phyloP scores from a whole-genome alignment of 2,888 invertebrate genomes.

The Chirona hameri region DNA sequence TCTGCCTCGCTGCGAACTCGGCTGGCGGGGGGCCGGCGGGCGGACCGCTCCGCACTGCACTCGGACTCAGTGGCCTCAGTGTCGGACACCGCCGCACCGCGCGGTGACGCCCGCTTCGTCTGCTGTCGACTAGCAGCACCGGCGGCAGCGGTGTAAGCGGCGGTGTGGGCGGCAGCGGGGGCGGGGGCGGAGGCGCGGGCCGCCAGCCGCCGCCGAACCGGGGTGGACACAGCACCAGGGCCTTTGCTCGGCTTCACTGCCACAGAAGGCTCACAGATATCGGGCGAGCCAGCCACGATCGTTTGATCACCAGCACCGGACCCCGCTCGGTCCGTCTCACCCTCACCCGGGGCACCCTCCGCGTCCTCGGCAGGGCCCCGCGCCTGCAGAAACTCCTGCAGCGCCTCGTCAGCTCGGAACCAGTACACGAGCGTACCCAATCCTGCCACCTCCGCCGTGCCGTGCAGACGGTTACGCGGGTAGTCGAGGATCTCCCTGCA shows the following conservation, averaged over 20 bases:
- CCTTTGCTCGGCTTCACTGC: neutral
- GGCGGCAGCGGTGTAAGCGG: neutral
- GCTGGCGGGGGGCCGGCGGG: neutral
- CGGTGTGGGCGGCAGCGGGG: neutral
- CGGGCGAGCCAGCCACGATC: neutral
- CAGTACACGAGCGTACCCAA: neutral
- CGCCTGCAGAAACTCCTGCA: slow-evolving; percentile 62
- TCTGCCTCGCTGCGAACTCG: neutral
- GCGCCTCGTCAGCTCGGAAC: neutral
- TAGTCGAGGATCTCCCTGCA: neutral
- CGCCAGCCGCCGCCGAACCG: neutral
- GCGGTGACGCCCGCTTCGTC: neutral
- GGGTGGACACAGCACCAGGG: neutral
- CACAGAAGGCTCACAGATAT: neutral
- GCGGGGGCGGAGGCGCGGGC: neutral
- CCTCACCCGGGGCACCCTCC: neutral
- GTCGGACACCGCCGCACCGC: neutral
- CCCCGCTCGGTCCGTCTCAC: neutral
- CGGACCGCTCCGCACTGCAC: neutral
- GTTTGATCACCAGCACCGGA: neutral
- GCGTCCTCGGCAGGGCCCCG: slow-evolving; percentile 43
- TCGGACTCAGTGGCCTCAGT: neutral
- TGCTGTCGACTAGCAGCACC: neutral
- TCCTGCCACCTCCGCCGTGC: neutral
- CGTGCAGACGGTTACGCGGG: slow-evolving; percentile 8